Percentiles rank a stretch among this genome's conserved stretches.
phyloP scores from a whole-genome alignment of 2,113 vertebrate species.

The Leuciscus idus region DNA sequence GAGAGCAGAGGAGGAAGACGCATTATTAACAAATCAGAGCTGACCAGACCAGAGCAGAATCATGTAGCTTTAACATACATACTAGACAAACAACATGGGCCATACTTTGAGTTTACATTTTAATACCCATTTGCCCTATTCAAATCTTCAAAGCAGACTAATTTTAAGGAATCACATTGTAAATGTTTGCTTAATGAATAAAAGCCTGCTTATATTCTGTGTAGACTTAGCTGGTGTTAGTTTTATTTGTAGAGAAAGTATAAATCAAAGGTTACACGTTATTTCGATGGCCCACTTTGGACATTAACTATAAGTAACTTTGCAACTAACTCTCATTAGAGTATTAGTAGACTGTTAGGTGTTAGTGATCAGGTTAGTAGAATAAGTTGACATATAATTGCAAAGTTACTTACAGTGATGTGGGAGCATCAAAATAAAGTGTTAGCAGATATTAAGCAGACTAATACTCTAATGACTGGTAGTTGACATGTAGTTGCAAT shows the following conservation, averaged over 20 bases:
- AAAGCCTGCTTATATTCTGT: neutral
- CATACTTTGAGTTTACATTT: neutral
- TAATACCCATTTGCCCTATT: neutral
- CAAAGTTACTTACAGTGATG: no score
- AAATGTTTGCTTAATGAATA: neutral
- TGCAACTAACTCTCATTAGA: no score
- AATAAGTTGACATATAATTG: no score
- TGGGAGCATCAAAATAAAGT: no score
- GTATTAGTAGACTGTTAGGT: no score
- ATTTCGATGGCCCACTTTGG: no score
- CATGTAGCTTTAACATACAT: neutral
- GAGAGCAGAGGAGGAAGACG: neutral
- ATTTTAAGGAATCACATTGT: neutral
- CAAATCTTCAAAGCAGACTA: neutral
- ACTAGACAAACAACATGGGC: neutral
- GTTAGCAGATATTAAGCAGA: no score
- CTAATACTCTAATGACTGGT: no score
- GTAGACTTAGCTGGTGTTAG: neutral
- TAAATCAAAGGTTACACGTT: neutral
- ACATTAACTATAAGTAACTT: no score
- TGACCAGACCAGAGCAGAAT: neutral
- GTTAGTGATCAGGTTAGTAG: no score
- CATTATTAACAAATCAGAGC: slow-evolving; percentile 9
- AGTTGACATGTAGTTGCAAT: no score
- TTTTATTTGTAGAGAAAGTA: neutral